Conservation (phyloP, 2,888 invertebrate species). For the Phengaris alcon region DNA sequence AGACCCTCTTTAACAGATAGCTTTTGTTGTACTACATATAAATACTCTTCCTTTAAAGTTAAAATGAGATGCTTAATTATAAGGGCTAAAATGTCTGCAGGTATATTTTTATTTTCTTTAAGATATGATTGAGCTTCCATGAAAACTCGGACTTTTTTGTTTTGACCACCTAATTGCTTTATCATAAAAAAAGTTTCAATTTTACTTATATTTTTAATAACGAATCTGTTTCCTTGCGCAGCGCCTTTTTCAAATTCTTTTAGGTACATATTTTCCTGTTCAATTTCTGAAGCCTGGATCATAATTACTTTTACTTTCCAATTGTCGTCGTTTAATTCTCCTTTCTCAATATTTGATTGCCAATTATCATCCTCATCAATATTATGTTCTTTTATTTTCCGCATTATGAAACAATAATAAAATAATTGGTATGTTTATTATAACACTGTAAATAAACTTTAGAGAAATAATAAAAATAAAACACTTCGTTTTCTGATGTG, state of each 20-base stretch:
- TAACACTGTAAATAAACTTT: too few relatives aligned
- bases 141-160: conserved; percentile 65
- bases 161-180: conserved; percentile 68
- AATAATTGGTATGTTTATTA: not conserved
- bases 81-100: conserved; percentile 62
- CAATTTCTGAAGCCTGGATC: conserved; percentile 65
- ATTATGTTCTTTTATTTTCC: conserved; percentile 47
- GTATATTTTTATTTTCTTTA: conserved; percentile 65
- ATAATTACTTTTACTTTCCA: conserved; percentile 65
- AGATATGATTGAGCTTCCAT: conserved; percentile 65
- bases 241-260: conserved; percentile 65
- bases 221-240: conserved; percentile 64
- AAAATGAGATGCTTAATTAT: conserved; percentile 68
- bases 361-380: conserved; percentile 51
- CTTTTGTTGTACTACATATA: conserved; percentile 62
- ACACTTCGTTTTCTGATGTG: too few relatives aligned
- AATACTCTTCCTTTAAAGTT: conserved; percentile 69
- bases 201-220: conserved; percentile 70
- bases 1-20: conserved; percentile 63
- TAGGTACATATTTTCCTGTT: conserved; percentile 66
- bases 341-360: conserved; percentile 56
- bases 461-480: too few relatives aligned
- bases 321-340: conserved; percentile 53
- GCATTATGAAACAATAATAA: conserved; percentile 46
- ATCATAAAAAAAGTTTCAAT: conserved; percentile 73